Conservation (phyloP, 2,888 invertebrate species). For the Drosophila mimetica region DNA sequence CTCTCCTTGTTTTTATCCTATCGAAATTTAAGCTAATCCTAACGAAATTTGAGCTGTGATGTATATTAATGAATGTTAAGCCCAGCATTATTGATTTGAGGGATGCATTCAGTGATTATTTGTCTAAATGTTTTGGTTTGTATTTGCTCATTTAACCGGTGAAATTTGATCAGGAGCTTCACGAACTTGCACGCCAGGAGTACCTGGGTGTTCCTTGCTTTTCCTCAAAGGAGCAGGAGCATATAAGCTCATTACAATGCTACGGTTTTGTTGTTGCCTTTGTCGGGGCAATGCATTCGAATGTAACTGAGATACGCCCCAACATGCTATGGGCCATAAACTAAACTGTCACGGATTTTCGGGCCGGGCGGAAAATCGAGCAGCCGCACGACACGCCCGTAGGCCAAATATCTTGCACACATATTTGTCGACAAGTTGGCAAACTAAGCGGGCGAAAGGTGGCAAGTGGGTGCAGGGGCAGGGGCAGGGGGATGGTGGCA, state of each 20-base stretch:
- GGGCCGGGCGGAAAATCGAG: constrained; percentile 12
- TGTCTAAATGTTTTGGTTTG: neutral
- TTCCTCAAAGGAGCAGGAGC: constrained; percentile 11
- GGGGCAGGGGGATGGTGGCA: constrained; percentile 4
- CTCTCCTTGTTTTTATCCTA: too few species aligned
- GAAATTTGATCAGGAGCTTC: constrained; percentile 4
- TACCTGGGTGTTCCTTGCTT: neutral
- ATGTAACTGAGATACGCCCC: constrained; percentile 55
- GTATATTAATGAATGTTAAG: neutral
- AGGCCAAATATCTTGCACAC: constrained; percentile 53
- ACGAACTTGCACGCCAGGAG: neutral
- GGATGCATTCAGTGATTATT: constrained; percentile 1
- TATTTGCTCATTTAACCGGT: constrained; percentile 5
- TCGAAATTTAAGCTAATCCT: too few species aligned
- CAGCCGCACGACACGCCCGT: constrained; percentile 38
- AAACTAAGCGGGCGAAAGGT: constrained; percentile 10
- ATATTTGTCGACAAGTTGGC: constrained; percentile 61
- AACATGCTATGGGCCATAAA: constrained; percentile 60
- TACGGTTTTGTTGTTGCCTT: constrained; percentile 13
- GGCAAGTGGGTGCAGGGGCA: constrained; percentile 1
- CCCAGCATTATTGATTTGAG: neutral
- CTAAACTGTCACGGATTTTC: constrained; percentile 64
- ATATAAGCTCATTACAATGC: constrained; percentile 39
- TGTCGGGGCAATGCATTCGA: constrained; percentile 39
- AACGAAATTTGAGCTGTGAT: neutral